A percentile compares a stretch with the other conserved stretches of the same genome.
phyloP scores from a whole-genome alignment of 1,140 invertebrate genomes.

The Drosophila subpulchrella region DNA sequence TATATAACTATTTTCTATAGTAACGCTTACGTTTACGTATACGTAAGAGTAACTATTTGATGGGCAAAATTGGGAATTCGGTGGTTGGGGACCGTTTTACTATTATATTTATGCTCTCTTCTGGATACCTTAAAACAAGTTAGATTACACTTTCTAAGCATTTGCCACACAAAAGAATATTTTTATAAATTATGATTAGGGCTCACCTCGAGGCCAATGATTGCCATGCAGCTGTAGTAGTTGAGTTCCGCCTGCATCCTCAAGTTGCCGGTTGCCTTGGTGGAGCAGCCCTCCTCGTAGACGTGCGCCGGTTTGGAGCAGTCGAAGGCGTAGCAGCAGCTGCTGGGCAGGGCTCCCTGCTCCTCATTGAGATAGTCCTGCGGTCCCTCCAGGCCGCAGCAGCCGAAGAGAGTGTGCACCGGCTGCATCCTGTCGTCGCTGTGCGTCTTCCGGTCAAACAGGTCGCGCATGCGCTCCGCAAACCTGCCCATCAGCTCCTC shows the following conservation, averaged over 20 bases:
- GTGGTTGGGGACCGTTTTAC: no score
- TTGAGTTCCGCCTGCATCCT: conserved; percentile 60
- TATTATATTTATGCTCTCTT: no score
- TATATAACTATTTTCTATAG: no score
- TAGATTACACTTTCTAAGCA: no score
- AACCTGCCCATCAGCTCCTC: conserved; percentile 52
- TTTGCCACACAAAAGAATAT: no score
- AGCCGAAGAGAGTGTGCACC: conserved; percentile 67
- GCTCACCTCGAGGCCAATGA: conserved; percentile 52
- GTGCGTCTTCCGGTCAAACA: conserved; percentile 48
- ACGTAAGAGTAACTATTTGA: no score
- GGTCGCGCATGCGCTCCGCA: conserved; percentile 53
- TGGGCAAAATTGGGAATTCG: no score
- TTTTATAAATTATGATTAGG: neutral
- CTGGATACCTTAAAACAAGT: no score
- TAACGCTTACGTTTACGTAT: no score
- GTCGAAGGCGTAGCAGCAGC: conserved; percentile 70
- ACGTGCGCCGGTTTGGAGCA: conserved; percentile 61
- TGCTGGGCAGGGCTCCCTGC: conserved; percentile 63
- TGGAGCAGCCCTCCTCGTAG: conserved; percentile 63
- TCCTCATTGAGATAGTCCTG: conserved; percentile 67
- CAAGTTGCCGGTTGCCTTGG: conserved; percentile 45
- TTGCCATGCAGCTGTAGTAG: conserved; percentile 60
- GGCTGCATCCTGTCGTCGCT: conserved; percentile 64
- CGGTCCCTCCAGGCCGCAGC: conserved; percentile 72